These are phyloP conservation scores for Sternotherus odoratus DNA, from an alignment of 2,797 vertebrate species.

Conservation along the genomic window DNA sequence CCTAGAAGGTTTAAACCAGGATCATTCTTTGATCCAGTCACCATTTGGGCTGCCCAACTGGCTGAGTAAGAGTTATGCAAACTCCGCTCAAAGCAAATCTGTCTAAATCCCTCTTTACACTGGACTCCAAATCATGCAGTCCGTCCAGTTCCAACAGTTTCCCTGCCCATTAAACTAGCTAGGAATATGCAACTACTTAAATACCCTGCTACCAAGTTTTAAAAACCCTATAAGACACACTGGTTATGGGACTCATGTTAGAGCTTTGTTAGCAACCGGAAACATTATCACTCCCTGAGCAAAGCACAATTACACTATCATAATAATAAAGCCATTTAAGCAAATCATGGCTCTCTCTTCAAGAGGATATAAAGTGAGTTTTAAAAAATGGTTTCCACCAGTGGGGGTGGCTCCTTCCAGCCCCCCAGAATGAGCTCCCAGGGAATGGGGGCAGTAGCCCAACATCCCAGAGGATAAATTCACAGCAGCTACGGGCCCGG, in stretches of 20 bases:
- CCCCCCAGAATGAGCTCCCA: too few relatives aligned
- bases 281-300: conserved; percentile 5
- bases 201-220: conserved; percentile 14
- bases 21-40: conserved; percentile 37
- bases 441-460: too few relatives aligned
- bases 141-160: neutral
- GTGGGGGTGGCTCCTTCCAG: too few relatives aligned
- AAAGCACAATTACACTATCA: conserved; percentile 18
- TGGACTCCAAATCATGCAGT: neutral
- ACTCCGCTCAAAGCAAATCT: neutral
- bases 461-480: too few relatives aligned
- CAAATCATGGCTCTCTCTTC: too few relatives aligned
- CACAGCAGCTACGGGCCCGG: fast-evolving
- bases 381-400: too few relatives aligned
- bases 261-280: neutral
- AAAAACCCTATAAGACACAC: neutral
- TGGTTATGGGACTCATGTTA: neutral
- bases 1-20: neutral
- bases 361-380: too few relatives aligned
- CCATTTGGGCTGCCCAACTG: neutral
- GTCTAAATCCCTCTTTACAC: neutral
- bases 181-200: neutral
- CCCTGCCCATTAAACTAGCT: neutral
- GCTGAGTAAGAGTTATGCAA: neutral
- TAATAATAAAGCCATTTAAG: conserved; percentile 20